Percentiles rank a stretch among this genome's conserved stretches.
Evolutionary conservation across 2,113 vertebrate genomes (phyloP).

Genomic region (Agelaius phoeniceus): DNA sequence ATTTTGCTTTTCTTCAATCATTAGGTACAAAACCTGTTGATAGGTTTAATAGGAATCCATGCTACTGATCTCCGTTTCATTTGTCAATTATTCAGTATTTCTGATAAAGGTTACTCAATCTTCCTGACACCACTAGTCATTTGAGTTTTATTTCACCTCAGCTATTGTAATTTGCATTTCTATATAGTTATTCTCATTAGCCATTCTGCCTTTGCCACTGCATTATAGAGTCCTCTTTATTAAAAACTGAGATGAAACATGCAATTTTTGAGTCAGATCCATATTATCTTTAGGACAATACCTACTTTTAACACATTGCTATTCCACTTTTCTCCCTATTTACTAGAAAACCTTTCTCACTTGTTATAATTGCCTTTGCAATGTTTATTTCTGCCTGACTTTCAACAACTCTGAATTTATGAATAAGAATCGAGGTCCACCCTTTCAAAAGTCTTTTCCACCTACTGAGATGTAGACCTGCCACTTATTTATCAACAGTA

Average conservation of each 20-base stretch:
- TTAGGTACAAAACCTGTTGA: background rate
- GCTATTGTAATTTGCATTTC: conserved; percentile 5
- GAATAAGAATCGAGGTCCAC: conserved; percentile 21
- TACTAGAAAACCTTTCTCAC: background rate
- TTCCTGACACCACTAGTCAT: background rate
- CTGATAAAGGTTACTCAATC: background rate
- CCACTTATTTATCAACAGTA: conserved; percentile 29
- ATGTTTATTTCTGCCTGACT: conserved; percentile 20
- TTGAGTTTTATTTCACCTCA: background rate
- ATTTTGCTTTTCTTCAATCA: background rate
- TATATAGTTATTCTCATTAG: background rate
- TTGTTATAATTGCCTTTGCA: conserved; percentile 20
- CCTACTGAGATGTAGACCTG: background rate
- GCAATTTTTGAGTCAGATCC: background rate
- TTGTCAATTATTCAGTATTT: background rate
- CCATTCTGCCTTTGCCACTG: background rate
- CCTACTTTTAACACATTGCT: background rate
- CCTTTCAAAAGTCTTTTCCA: background rate
- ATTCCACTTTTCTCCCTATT: background rate
- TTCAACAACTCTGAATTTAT: conserved; percentile 28
- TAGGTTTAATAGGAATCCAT: background rate
- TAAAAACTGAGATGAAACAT: conserved; percentile 2
- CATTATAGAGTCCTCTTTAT: background rate
- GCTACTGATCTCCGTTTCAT: background rate
- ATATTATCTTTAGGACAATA: background rate